Conservation (phyloP, 2,113 vertebrate species). For the Tautogolabrus adspersus region DNA sequence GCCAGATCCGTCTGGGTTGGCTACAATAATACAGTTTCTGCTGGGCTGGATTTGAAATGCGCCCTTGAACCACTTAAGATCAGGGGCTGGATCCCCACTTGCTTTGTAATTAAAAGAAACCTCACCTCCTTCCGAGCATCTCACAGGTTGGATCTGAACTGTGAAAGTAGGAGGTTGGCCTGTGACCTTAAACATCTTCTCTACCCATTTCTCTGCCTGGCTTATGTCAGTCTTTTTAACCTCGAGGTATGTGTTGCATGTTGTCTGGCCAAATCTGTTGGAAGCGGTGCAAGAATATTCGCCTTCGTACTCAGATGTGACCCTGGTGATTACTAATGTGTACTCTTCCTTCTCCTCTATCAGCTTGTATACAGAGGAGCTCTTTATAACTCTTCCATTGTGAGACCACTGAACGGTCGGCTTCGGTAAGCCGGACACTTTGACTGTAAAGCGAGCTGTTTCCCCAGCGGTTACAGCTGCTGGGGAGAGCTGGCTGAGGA, state of each 20-base stretch:
- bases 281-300: constrained; percentile 89
- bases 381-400: constrained; percentile 81
- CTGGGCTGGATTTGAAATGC: constrained; percentile 80
- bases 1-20: constrained; percentile 87
- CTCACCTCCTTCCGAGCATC: constrained; percentile 82
- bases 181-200: constrained; percentile 81
- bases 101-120: constrained; percentile 85
- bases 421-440: constrained; percentile 85
- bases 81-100: constrained; percentile 83
- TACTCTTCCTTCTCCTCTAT: constrained; percentile 87
- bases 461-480: constrained; percentile 84
- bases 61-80: constrained; percentile 88
- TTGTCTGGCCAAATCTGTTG: constrained; percentile 85
- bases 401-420: constrained; percentile 92
- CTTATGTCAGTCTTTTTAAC: constrained; percentile 78
- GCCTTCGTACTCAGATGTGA: constrained; percentile 86
- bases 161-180: constrained; percentile 85
- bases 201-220: constrained; percentile 80
- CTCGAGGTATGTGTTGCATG: constrained; percentile 87
- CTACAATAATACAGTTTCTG: constrained; percentile 73
- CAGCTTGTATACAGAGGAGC: constrained; percentile 84
- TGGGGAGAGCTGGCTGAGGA: constrained; percentile 85
- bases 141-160: constrained; percentile 81
- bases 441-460: constrained; percentile 87
- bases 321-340: constrained; percentile 87